Conservation (phyloP, 2,113 vertebrate species). For the Platysteira castanea region DNA sequence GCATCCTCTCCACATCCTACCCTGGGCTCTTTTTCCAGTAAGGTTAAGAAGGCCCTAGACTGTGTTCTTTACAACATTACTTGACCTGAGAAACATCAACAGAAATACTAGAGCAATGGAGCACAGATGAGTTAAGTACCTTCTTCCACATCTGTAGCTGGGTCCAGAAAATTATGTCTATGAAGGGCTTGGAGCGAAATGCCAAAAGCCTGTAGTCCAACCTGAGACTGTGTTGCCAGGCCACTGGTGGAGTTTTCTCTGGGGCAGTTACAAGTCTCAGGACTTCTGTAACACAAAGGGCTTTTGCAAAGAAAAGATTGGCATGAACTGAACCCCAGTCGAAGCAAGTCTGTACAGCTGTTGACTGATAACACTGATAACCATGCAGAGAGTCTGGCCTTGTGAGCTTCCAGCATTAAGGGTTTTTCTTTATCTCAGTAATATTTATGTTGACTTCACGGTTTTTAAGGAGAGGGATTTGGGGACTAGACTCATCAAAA, state of each 20-base stretch:
- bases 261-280: not conserved
- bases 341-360: not conserved
- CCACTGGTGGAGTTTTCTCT: not conserved
- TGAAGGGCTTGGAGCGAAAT: not conserved
- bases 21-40: not conserved
- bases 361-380: not conserved
- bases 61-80: not conserved
- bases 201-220: not conserved
- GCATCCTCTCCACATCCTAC: not conserved
- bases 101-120: not conserved
- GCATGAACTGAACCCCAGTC: not conserved
- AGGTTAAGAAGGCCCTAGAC: not conserved
- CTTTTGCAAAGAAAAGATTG: not conserved
- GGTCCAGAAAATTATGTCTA: not conserved
- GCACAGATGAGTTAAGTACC: not conserved
- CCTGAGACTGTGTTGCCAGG: not conserved
- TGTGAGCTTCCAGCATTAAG: not conserved
- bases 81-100: not conserved
- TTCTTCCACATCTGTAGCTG: not conserved
- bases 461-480: not conserved
- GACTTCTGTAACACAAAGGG: not conserved
- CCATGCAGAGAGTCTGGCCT: not conserved
- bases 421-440: not conserved
- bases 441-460: not conserved
- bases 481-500: not conserved